Base-by-base conservation (phyloP, 2,797 vertebrate species). In the Rhynchotus rufescens region DNA sequence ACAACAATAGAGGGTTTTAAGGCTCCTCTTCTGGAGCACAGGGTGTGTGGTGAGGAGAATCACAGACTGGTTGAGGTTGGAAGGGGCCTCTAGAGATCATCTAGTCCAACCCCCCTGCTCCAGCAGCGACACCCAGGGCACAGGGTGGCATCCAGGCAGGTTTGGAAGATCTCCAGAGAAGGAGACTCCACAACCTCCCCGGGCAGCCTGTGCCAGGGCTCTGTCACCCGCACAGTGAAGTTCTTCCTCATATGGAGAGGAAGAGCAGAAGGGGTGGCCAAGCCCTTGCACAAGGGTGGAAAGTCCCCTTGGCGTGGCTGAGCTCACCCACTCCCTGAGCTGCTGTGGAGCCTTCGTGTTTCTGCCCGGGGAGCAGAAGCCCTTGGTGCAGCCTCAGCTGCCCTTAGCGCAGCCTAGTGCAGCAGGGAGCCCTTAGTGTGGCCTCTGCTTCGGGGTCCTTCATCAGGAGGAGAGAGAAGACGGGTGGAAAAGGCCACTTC, bases 1-100 rank as follows among this genome's bases (percentile, higher is more conserved):
- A 80, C 56, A 80, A 83, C 69, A 89, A 52, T 1, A 54, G 83
- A 14, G 80, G 49, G 44, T 79, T 88, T 81, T 74, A 84, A 94
- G 60, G 51, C 19, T 47, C 40, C 57, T 87, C 32, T 86, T 75
- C n/a, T 51, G 60, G 52, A 2, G 3, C 45, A n/a, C 32, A 40
- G 30, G 0, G 0, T 28, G 49, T 56, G 6, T 56, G 28, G 51
- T 51, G 69, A 75, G 51, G 73, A 36, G 36, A 36, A 36, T 36
- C 36, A 36, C 36, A 36, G 36, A 36, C 8, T 36, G 36, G 36
- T 36, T 36, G 36, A 36, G 36, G 36, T 36, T 36, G 36, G 36
- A 36, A 36, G 36, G 36, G 36, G 36, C 36, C 36, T 36, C 36
- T 36, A 36, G 36, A 36, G 36, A 36, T 36, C 36, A 36, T 36